Evolutionary conservation across 2,888 invertebrate genomes (phyloP).

Genomic region (Isoperla grammatica): DNA sequence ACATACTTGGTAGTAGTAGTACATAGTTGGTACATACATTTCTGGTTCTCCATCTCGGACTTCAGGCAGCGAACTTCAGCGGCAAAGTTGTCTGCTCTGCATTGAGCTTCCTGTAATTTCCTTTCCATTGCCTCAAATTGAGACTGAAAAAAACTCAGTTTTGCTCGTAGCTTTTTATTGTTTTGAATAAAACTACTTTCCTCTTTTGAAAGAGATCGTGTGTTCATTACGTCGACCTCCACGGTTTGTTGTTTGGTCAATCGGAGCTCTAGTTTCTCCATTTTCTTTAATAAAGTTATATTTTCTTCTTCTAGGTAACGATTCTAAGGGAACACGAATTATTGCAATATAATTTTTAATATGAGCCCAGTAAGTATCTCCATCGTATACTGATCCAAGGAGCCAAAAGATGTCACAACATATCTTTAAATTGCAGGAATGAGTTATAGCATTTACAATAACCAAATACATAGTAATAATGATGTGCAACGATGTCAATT

Average conservation of each 20-base stretch:
- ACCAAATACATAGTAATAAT: no score
- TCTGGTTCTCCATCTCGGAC: background rate
- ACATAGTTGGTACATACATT: constrained; percentile 2
- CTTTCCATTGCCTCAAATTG: background rate
- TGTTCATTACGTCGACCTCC: background rate
- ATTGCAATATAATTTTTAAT: no score
- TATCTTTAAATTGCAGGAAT: no score
- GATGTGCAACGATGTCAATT: no score
- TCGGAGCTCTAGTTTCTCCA: constrained; percentile 1
- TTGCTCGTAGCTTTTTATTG: constrained; percentile 2
- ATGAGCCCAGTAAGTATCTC: no score
- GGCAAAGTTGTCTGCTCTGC: background rate
- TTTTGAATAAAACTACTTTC: background rate
- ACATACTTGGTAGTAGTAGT: no score
- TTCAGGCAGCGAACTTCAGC: background rate
- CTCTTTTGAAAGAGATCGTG: no score
- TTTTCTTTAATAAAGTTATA: background rate
- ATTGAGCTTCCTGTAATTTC: background rate
- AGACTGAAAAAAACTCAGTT: background rate
- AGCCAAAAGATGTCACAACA: no score
- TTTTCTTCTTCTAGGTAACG: constrained; percentile 2
- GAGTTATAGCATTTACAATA: no score
- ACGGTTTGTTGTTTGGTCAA: background rate
- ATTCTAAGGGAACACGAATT: background rate
- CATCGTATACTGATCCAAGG: no score